Percentiles rank a stretch among this genome's conserved stretches.
Evolutionary conservation across 2,797 vertebrate species (phyloP).

Genomic region (Pitangus sulphuratus): DNA sequence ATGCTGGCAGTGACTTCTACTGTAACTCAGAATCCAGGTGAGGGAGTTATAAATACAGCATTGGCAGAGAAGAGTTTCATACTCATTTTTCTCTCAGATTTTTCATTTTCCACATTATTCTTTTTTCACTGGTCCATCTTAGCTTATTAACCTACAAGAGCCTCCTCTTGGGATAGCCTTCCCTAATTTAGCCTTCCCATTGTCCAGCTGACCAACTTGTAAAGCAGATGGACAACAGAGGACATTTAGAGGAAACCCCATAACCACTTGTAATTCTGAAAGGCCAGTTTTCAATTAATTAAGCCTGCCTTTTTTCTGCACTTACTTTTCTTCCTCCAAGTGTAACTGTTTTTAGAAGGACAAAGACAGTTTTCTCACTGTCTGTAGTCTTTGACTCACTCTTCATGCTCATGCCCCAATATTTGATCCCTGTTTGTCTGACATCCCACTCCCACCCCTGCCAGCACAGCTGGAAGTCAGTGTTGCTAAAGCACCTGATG

Average conservation of each 20-base stretch:
- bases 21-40: background rate
- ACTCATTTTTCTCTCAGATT: background rate
- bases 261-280: background rate
- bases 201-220: background rate
- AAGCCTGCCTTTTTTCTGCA: rapidly evolving
- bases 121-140: background rate
- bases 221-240: background rate
- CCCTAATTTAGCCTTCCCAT: background rate
- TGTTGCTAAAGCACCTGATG: background rate
- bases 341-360: background rate
- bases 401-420: background rate
- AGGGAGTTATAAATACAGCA: background rate
- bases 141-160: background rate
- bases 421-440: background rate
- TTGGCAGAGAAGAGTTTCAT: background rate
- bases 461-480: background rate
- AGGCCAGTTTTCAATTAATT: background rate
- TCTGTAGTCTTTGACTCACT: background rate
- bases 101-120: background rate
- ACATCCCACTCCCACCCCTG: background rate
- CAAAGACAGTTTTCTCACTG: background rate
- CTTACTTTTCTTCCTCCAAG: background rate
- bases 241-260: background rate
- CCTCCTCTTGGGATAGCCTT: background rate
- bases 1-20: background rate